Evolutionary conservation across 2,888 invertebrate genomes (phyloP).

Genomic region (Dryocosmus kuriphilus): DNA sequence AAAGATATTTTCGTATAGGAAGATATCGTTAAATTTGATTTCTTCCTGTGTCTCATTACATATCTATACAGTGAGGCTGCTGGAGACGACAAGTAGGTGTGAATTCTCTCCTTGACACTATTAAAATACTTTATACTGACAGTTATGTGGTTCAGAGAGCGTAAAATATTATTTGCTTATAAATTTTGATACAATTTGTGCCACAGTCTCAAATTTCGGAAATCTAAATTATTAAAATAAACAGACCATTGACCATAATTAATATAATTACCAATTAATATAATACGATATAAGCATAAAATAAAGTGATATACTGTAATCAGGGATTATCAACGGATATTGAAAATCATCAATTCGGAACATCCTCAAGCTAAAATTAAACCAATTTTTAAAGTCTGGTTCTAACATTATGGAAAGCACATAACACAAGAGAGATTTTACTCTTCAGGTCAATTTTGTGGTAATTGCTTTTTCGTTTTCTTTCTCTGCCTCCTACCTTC

Average conservation of each 20-base stretch:
- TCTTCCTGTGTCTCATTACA: conserved; percentile 31
- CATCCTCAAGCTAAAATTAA: too few relatives aligned
- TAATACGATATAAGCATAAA: too few relatives aligned
- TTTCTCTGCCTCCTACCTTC: neutral
- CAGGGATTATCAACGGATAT: too few relatives aligned
- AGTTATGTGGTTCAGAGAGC: neutral
- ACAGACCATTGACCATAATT: too few relatives aligned
- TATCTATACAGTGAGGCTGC: neutral
- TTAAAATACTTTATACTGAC: neutral
- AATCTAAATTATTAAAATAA: too few relatives aligned
- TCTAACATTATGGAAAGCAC: neutral
- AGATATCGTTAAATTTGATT: conserved; percentile 21
- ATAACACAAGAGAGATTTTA: too few relatives aligned
- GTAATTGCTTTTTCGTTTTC: neutral
- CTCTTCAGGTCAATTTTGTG: neutral
- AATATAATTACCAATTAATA: too few relatives aligned
- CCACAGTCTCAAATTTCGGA: too few relatives aligned
- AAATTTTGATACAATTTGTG: neutral
- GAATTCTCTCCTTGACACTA: too few relatives aligned
- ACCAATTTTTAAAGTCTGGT: too few relatives aligned
- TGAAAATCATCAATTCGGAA: too few relatives aligned
- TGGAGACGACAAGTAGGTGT: conserved; percentile 14
- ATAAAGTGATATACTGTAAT: too few relatives aligned
- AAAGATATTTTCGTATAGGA: neutral
- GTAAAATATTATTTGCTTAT: neutral